phyloP scores from a whole-genome alignment of 1,140 invertebrate genomes.

The Penaeus vannamei region DNA sequence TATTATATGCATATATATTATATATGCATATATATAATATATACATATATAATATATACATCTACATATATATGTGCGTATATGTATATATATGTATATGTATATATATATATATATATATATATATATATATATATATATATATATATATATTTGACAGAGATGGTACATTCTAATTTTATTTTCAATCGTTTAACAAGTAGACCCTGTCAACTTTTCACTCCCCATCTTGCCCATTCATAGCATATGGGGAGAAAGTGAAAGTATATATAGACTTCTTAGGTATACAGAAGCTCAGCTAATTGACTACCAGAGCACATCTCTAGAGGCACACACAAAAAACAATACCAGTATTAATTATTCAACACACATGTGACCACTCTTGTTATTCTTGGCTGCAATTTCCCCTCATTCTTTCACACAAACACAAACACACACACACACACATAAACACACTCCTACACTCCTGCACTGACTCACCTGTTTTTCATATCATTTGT shows the following conservation, averaged over 20 bases:
- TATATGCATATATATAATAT: too few relatives aligned
- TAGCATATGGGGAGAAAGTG: neutral
- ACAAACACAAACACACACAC: neutral
- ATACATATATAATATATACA: too few relatives aligned
- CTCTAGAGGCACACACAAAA: neutral
- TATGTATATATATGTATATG: too few relatives aligned
- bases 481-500: too few relatives aligned
- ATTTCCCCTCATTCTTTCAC: neutral
- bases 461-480: too few relatives aligned
- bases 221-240: neutral
- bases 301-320: conserved; percentile 6
- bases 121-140: too few relatives aligned
- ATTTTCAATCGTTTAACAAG: conserved; percentile 18
- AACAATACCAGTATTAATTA: neutral
- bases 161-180: neutral
- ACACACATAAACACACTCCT: too few relatives aligned
- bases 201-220: neutral
- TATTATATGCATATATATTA: too few relatives aligned
- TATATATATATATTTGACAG: too few relatives aligned
- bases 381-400: neutral
- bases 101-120: too few relatives aligned
- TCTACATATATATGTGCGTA: too few relatives aligned
- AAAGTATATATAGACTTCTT: conserved; percentile 53
- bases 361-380: neutral
- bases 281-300: conserved; percentile 24